A percentile compares a stretch with the other conserved stretches of the same genome.
These are phyloP conservation scores for rabbit (Oryctolagus cuniculus) DNA, from an alignment of 2,113 vertebrate species.

Conservation along the genomic window DNA sequence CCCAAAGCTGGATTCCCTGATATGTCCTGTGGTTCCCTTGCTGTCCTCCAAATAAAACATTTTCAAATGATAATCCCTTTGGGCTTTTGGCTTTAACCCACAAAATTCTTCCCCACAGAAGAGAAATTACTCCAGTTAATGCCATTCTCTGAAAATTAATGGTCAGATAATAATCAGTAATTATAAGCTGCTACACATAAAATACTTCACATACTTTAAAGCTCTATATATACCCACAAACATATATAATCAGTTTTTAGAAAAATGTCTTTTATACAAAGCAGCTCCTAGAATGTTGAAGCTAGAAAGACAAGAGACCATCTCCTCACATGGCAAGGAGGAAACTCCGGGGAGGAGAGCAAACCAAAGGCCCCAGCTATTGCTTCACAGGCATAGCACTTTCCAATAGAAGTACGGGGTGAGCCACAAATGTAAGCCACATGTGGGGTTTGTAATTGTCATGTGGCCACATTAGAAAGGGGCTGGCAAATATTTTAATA, in stretches of 20 bases:
- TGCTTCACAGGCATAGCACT: neutral
- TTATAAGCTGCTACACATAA: neutral
- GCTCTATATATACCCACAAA: neutral
- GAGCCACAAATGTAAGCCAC: neutral
- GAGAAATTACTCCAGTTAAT: neutral
- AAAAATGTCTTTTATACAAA: constrained; percentile 18
- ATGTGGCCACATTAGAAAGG: neutral
- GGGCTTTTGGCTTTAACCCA: neutral
- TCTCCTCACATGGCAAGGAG: neutral
- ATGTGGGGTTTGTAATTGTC: neutral
- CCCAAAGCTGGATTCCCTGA: neutral
- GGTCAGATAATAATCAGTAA: neutral
- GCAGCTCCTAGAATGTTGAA: neutral
- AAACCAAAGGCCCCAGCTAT: neutral
- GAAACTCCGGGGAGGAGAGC: neutral
- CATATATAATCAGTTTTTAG: neutral
- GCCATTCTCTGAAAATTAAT: neutral
- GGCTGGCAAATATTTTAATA: neutral
- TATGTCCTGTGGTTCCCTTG: neutral
- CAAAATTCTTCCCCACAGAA: neutral
- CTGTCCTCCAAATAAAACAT: neutral
- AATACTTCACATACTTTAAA: neutral
- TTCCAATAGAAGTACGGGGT: neutral
- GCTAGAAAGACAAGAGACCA: neutral
- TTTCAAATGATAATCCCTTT: neutral